phyloP scores from a whole-genome alignment of 2,113 vertebrate genomes.

The Microcebus jonahi region DNA sequence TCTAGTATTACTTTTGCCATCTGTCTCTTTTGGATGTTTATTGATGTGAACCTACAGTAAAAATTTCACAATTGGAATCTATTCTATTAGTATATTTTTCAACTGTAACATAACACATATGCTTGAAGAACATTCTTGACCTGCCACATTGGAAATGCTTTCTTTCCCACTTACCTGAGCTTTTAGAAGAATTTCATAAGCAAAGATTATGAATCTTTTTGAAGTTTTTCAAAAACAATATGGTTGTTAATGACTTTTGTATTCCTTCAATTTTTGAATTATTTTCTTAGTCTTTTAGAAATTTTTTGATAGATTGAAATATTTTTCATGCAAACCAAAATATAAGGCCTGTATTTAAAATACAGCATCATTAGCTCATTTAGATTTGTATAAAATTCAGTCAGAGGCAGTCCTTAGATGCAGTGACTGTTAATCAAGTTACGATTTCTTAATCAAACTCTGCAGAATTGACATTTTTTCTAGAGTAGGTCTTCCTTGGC shows the following conservation, averaged over 20 bases:
- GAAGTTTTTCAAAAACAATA: conserved; percentile 76
- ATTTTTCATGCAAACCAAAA: conserved; percentile 71
- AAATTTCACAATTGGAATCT: conserved; percentile 89
- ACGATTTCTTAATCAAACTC: background rate
- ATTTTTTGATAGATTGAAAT: conserved; percentile 59
- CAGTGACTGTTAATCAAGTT: background rate
- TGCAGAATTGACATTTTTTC: background rate
- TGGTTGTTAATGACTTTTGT: conserved; percentile 19
- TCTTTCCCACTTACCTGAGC: conserved; percentile 88
- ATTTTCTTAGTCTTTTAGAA: conserved; percentile 66
- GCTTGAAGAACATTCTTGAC: conserved; percentile 94
- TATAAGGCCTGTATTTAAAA: conserved; percentile 32
- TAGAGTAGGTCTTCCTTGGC: background rate
- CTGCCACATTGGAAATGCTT: conserved; percentile 89
- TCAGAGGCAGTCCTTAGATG: background rate
- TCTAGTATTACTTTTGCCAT: conserved; percentile 92
- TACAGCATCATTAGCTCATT: background rate
- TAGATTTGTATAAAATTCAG: background rate
- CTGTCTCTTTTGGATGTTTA: conserved; percentile 92
- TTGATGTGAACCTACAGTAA: conserved; percentile 92
- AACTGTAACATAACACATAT: conserved; percentile 90
- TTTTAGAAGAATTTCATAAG: conserved; percentile 86
- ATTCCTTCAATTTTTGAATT: conserved; percentile 52
- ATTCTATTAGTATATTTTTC: conserved; percentile 85
- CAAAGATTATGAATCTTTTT: conserved; percentile 78